Evolutionary conservation across 2,113 vertebrate species (phyloP).

Genomic region (Plecotus auritus): DNA sequence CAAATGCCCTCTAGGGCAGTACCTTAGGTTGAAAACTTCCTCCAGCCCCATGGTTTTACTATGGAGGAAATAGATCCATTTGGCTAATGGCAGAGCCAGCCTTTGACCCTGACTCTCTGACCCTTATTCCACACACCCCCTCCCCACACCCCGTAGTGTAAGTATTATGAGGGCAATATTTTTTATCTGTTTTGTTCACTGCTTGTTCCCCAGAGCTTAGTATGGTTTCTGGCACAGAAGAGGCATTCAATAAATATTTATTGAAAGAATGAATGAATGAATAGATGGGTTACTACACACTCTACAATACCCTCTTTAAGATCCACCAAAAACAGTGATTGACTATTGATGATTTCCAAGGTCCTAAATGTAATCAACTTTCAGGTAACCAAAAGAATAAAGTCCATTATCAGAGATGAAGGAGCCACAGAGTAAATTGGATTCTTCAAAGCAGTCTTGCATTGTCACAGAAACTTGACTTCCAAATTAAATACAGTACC

Average conservation of each 20-base stretch:
- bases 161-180: neutral
- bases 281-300: neutral
- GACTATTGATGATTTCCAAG: neutral
- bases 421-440: neutral
- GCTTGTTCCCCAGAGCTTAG: neutral
- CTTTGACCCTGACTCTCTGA: neutral
- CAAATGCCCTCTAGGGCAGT: neutral
- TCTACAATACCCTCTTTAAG: neutral
- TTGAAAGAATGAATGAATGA: neutral
- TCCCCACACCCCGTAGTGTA: fast-evolving
- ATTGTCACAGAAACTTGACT: slow-evolving; percentile 20
- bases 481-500: slow-evolving; percentile 33
- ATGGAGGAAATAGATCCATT: neutral
- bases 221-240: neutral
- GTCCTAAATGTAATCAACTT: neutral
- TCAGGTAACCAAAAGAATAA: neutral
- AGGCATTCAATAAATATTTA: neutral
- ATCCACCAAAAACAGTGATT: neutral
- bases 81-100: neutral
- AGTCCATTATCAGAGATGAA: neutral
- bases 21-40: neutral
- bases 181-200: neutral
- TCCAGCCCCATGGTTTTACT: neutral
- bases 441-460: neutral
- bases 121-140: fast-evolving